Evolutionary conservation across 2,888 invertebrate genomes (phyloP).

Genomic region (Orchesella flavescens): DNA sequence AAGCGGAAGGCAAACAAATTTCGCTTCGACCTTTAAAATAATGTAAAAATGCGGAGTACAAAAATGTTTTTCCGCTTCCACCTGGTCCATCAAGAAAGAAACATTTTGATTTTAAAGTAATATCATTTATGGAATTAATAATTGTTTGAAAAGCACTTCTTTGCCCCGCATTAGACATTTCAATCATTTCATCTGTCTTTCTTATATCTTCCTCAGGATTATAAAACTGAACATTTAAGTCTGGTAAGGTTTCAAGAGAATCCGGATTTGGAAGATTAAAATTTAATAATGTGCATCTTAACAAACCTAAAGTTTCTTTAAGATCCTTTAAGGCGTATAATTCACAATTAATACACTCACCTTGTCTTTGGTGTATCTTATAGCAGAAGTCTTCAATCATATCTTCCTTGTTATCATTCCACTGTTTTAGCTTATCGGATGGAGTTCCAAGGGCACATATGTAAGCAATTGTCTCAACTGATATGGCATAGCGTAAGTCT

Average conservation of each 20-base stretch:
- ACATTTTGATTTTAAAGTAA: background rate
- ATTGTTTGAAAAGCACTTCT: slow-evolving; percentile 25
- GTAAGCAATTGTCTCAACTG: slow-evolving; percentile 70
- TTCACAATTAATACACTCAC: background rate
- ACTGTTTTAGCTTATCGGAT: slow-evolving; percentile 68
- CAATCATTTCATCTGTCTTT: background rate
- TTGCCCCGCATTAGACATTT: slow-evolving; percentile 25
- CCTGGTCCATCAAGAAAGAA: slow-evolving; percentile 73
- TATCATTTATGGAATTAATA: background rate
- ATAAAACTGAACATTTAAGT: background rate
- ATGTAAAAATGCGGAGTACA: slow-evolving; percentile 66
- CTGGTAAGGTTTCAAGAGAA: slow-evolving; percentile 25
- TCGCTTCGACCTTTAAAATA: background rate
- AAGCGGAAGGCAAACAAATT: slow-evolving; percentile 56
- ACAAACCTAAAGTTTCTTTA: slow-evolving; percentile 28
- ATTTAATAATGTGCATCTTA: background rate
- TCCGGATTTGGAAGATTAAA: slow-evolving; percentile 37
- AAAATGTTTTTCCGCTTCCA: slow-evolving; percentile 73
- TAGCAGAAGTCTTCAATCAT: slow-evolving; percentile 56
- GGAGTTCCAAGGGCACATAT: slow-evolving; percentile 68
- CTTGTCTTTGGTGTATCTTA: background rate
- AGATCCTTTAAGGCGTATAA: slow-evolving; percentile 41
- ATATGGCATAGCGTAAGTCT: slow-evolving; percentile 69
- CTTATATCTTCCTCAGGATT: background rate
- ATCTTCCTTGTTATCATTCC: slow-evolving; percentile 69